A percentile compares a stretch with the other conserved stretches of the same genome.
Evolutionary conservation across 2,888 invertebrate species (phyloP).

Genomic region (Disparrhopalites patrizii): DNA sequence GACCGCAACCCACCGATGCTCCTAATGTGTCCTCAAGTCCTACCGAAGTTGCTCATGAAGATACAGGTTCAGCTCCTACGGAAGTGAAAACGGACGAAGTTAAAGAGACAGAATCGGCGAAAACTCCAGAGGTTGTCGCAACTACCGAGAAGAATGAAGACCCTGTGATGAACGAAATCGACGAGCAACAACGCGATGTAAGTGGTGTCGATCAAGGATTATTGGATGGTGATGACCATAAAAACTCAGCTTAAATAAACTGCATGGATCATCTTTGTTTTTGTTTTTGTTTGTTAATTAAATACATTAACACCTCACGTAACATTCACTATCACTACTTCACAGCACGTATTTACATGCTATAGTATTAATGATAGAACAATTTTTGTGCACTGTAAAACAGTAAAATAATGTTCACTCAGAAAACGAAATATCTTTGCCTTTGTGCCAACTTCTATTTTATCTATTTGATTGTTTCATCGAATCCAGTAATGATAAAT

Average conservation of each 20-base stretch:
- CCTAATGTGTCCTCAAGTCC: neutral
- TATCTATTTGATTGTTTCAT: neutral
- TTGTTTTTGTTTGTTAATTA: too few species aligned
- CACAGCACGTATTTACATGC: too few species aligned
- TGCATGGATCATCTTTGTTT: neutral
- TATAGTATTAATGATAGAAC: too few species aligned
- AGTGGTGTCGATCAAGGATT: slow-evolving; percentile 42
- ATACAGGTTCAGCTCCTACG: slow-evolving; percentile 6
- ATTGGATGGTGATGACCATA: slow-evolving; percentile 20
- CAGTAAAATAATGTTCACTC: too few species aligned
- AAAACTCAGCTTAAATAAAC: neutral
- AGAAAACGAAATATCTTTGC: too few species aligned
- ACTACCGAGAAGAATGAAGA: slow-evolving; percentile 32
- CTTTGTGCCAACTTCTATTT: too few species aligned
- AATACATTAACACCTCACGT: too few species aligned
- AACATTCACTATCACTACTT: too few species aligned
- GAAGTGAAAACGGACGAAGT: slow-evolving; percentile 24
- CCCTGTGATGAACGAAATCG: slow-evolving; percentile 44
- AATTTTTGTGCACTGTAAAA: too few species aligned
- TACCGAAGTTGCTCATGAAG: slow-evolving; percentile 14
- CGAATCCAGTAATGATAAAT: too few species aligned
- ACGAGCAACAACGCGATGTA: slow-evolving; percentile 37
- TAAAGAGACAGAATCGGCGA: slow-evolving; percentile 16
- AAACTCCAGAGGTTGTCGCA: slow-evolving; percentile 16
- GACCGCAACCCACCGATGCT: slow-evolving; percentile 30